Conservation (phyloP, 2,113 vertebrate genomes). For the Tachysurus vachellii region DNA sequence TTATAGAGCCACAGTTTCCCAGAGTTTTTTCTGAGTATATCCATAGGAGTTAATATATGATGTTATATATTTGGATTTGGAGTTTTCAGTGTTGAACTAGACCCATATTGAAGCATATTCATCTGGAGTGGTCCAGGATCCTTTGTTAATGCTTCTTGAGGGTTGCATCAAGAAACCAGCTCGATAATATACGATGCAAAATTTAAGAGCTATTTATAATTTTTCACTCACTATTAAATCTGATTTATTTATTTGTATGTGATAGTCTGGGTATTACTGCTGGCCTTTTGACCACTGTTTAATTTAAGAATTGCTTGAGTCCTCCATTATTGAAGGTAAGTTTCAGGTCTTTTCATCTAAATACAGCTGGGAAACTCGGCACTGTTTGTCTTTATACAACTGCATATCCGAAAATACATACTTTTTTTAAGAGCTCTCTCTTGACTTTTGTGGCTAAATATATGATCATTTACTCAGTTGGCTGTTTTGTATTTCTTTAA, state of each 20-base stretch:
- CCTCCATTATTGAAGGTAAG: slow-evolving; percentile 22
- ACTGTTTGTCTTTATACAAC: neutral
- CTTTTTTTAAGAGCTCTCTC: neutral
- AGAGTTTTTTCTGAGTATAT: neutral
- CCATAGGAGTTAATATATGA: neutral
- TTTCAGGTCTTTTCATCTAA: neutral
- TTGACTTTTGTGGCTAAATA: neutral
- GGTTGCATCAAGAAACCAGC: neutral
- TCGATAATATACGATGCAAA: neutral
- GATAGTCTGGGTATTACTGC: neutral
- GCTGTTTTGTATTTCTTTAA: neutral
- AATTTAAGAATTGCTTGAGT: neutral
- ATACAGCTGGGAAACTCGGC: neutral
- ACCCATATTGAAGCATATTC: neutral
- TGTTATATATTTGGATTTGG: neutral
- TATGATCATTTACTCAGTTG: neutral
- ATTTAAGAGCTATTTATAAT: neutral
- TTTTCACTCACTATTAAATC: neutral
- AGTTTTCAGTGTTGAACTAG: neutral
- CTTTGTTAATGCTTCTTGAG: neutral
- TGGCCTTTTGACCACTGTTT: neutral
- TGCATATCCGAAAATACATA: neutral
- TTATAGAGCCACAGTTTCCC: neutral
- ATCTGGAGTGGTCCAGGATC: neutral
- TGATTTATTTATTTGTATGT: neutral